These are phyloP conservation scores for Tryphoninae sp. DNA, from an alignment of 2,888 invertebrate genomes.

Conservation along the genomic window DNA sequence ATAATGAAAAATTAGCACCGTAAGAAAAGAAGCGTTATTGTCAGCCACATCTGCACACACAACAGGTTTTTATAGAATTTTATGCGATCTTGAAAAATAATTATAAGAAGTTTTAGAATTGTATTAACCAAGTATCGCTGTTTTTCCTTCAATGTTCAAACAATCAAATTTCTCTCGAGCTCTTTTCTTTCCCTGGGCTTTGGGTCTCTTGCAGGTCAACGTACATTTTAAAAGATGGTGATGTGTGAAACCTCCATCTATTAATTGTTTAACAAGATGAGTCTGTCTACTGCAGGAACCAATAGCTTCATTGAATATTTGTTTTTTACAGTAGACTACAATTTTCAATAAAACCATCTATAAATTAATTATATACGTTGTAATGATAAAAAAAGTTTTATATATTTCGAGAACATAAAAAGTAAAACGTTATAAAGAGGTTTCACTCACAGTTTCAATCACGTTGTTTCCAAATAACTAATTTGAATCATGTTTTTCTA, in stretches of 20 bases:
- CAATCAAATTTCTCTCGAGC: conserved; percentile 28
- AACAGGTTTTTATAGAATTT: conserved; percentile 20
- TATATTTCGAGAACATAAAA: not conserved
- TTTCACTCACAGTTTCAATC: conserved; percentile 2
- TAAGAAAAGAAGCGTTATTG: too few species aligned
- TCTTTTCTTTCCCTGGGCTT: conserved; percentile 34
- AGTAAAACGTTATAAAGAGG: conserved; percentile 1
- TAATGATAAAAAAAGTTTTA: too few species aligned
- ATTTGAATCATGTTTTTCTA: not conserved
- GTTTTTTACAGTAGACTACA: too few species aligned
- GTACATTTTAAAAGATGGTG: conserved; percentile 18
- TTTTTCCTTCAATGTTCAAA: conserved; percentile 24
- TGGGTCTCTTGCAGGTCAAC: conserved; percentile 23
- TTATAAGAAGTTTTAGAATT: not conserved
- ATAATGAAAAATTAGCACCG: too few species aligned
- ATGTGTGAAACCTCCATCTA: too few species aligned
- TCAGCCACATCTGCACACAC: conserved; percentile 21
- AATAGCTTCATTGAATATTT: too few species aligned
- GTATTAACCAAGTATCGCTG: conserved; percentile 26
- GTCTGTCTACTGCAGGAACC: too few species aligned
- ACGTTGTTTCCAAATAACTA: conserved; percentile 1
- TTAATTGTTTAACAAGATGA: too few species aligned
- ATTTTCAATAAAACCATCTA: too few species aligned
- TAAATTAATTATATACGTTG: too few species aligned
- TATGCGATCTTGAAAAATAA: conserved; percentile 15